Conservation (phyloP, 2,888 invertebrate species). For the Leptinotarsa juncta region DNA sequence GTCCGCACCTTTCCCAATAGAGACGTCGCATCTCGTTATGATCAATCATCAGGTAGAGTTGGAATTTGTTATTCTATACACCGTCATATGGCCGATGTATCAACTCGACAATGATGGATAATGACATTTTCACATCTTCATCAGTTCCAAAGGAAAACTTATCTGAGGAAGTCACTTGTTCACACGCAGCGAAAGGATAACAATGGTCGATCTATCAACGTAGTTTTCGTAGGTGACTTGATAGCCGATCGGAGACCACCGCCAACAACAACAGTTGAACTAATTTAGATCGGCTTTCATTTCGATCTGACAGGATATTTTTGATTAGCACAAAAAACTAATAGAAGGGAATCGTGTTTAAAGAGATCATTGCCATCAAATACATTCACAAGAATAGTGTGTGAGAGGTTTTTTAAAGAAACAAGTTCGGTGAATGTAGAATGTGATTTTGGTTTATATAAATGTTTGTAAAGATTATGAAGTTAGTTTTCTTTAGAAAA, state of each 20-base stretch:
- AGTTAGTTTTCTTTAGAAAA: no score
- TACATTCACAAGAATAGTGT: no score
- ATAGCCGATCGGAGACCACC: background rate
- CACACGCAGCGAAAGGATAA: conserved; percentile 15
- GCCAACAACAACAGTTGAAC: background rate
- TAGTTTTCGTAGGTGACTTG: background rate
- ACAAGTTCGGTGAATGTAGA: no score
- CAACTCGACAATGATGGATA: conserved; percentile 45
- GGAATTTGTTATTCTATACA: conserved; percentile 35
- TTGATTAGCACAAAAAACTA: background rate
- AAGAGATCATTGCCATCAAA: no score
- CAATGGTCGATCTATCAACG: conserved; percentile 1
- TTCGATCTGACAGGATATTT: background rate
- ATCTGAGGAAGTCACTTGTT: conserved; percentile 8
- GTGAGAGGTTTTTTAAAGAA: no score
- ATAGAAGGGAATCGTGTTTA: background rate
- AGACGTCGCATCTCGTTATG: conserved; percentile 37
- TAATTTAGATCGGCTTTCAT: background rate
- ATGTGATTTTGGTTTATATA: no score
- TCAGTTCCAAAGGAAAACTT: conserved; percentile 25
- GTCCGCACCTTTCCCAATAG: conserved; percentile 34
- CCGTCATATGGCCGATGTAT: conserved; percentile 32
- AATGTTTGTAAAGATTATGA: no score
- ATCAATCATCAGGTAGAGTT: conserved; percentile 39
- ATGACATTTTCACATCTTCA: conserved; percentile 39